These are phyloP conservation scores for Lobophora halterata DNA, from an alignment of 2,888 invertebrate genomes.

Conservation along the genomic window DNA sequence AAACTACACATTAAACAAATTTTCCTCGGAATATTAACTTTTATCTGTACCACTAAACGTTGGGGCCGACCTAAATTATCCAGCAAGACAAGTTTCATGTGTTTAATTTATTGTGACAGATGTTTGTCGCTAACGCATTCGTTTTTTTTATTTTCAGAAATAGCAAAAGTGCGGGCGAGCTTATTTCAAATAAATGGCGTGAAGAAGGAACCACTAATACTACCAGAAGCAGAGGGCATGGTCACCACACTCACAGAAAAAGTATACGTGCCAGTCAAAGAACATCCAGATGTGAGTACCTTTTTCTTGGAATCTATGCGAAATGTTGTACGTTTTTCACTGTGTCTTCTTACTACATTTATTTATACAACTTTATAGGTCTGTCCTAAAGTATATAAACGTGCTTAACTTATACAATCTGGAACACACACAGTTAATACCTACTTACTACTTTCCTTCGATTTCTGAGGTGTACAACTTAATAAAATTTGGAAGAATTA, in stretches of 20 bases:
- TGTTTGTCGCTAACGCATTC: conserved; percentile 34
- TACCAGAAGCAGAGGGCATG: conserved; percentile 95
- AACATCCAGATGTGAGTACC: conserved; percentile 98
- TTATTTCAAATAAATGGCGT: conserved; percentile 99
- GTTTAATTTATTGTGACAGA: conserved; percentile 51
- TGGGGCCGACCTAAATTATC: conserved; percentile 55
- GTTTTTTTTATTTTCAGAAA: conserved; percentile 88
- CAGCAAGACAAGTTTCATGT: conserved; percentile 54
- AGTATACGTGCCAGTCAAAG: conserved; percentile 99
- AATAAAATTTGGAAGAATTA: no score
- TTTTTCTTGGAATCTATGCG: conserved; percentile 7
- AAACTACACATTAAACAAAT: conserved; percentile 39
- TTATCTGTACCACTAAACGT: conserved; percentile 54
- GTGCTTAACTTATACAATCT: no score
- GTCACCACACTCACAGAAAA: conserved; percentile 98
- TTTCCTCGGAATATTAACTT: conserved; percentile 52
- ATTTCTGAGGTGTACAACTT: no score
- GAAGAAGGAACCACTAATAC: conserved; percentile 94
- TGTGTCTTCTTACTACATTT: no score
- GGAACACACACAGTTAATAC: no score
- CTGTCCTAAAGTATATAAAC: no score
- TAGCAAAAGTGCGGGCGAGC: conserved; percentile 97
- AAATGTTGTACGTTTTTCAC: no score
- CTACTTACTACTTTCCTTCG: no score
- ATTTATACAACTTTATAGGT: no score